Conservation (phyloP, 64 coral and sea anemone genomes). For the Acropora yongei region DNA sequence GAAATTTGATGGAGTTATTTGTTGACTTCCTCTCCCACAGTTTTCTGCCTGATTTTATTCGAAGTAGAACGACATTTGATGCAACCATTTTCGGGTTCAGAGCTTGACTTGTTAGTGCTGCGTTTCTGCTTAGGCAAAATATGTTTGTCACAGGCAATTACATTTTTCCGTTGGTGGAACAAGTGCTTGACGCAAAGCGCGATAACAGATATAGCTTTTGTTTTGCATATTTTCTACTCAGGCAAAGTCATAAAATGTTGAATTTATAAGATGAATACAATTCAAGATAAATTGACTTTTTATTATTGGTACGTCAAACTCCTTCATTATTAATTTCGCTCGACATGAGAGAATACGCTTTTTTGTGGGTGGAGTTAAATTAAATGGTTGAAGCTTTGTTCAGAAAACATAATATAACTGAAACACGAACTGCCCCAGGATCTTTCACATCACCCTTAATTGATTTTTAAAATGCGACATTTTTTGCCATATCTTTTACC, state of each 20-base stretch:
- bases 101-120: too few relatives aligned
- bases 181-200: background rate
- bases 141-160: too few relatives aligned
- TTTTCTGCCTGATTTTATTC: background rate
- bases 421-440: constrained; percentile 28
- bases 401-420: background rate
- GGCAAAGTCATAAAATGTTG: background rate
- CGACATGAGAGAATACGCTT: background rate
- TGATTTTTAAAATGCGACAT: background rate
- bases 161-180: too few relatives aligned
- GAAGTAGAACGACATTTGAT: background rate
- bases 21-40: background rate
- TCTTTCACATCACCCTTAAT: background rate
- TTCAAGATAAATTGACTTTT: constrained; percentile 16
- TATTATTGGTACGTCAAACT: background rate
- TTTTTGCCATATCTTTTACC: background rate
- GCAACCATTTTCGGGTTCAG: background rate
- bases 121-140: too few relatives aligned
- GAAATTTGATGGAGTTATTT: too few relatives aligned
- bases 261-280: background rate
- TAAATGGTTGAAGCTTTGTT: constrained; percentile 21
- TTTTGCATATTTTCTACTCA: background rate
- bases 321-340: background rate
- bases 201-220: background rate
- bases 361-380: background rate